Evolutionary conservation across 1,140 invertebrate species (phyloP), one percentile per base, ranked within the genome.

Genomic region (Amyelois transitella): DNA sequence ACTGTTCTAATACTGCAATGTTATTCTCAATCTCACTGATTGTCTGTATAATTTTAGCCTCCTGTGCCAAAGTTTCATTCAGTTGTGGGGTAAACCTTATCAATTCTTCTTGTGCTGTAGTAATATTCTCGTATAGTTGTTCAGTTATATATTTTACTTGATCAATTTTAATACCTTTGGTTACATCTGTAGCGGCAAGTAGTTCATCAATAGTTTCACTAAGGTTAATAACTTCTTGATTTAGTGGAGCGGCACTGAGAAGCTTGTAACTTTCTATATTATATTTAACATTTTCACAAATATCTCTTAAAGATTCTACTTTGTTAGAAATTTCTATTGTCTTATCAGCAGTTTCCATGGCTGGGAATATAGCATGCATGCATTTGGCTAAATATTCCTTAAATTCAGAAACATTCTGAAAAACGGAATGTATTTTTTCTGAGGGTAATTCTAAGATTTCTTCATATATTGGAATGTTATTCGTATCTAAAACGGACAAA

Each of bases 401-500:
- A 56, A 84, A 74, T 32, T 72, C 65, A 44, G 58, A 55, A 53
- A 84, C 55, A 43, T 51, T 69, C 60, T 75, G 51, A 21, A 72
- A 55, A 32, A 77, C 57, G 52, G 66, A 62, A 69, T 73, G 62
- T 69, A 77, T 59, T 66, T 71, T 75, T 50, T 83, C 74, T 54
- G 67, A 51, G 20, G 74, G 64, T 55, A 75, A 54, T 64, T 81
- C 65, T 71, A 77, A 56, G 55, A 72, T 65, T 64, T 69, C 62
- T 78, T 84, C 72, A 50, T 69, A 74, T 60, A 75, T 64, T 66
- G 75, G 72, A 73, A 84, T 78, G 65, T 77, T 77, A 56, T 55
- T 71, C 38, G 61, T 60, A 58, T 85, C 74, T 59, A 87, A 60
- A 28, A 73, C 62, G 45, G 72, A 73, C 58, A 90, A 66, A 64